These are phyloP conservation scores for Agriopis marginaria DNA, from an alignment of 2,888 invertebrate genomes.

Conservation along the genomic window DNA sequence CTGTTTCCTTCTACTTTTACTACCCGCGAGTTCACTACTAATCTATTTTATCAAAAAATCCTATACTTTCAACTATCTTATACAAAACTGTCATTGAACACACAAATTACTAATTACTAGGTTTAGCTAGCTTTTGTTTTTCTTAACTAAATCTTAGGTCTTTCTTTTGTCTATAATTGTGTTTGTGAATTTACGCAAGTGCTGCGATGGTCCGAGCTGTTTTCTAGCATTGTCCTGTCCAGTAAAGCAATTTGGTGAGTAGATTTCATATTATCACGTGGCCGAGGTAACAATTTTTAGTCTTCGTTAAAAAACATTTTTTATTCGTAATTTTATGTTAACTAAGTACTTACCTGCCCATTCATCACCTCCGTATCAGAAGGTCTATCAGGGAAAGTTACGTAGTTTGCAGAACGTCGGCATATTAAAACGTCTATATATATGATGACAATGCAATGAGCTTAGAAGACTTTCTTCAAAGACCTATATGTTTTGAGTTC, in stretches of 20 bases:
- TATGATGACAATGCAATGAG: too few species aligned
- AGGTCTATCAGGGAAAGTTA: too few species aligned
- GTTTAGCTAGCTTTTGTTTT: slow-evolving; percentile 58
- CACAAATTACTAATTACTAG: not conserved
- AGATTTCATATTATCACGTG: slow-evolving; percentile 9
- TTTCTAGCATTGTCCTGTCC: slow-evolving; percentile 83
- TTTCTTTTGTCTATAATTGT: slow-evolving; percentile 63
- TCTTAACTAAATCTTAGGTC: slow-evolving; percentile 50
- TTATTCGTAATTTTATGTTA: too few species aligned
- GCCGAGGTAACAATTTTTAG: not conserved
- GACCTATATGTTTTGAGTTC: too few species aligned
- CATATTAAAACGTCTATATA: too few species aligned
- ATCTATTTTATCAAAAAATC: not conserved
- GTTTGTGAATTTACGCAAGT: slow-evolving; percentile 67
- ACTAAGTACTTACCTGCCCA: not conserved
- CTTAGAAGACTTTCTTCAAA: too few species aligned
- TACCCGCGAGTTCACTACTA: not conserved
- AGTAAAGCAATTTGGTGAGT: slow-evolving; percentile 80
- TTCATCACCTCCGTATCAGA: too few species aligned
- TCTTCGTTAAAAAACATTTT: too few species aligned
- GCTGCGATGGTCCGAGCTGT: slow-evolving; percentile 82
- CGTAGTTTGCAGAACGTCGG: too few species aligned
- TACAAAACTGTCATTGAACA: not conserved
- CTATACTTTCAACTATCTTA: too few species aligned
- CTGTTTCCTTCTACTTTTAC: not conserved